These are phyloP conservation scores for Hypena proboscidalis DNA, from an alignment of 2,888 invertebrate genomes.

Conservation along the genomic window DNA sequence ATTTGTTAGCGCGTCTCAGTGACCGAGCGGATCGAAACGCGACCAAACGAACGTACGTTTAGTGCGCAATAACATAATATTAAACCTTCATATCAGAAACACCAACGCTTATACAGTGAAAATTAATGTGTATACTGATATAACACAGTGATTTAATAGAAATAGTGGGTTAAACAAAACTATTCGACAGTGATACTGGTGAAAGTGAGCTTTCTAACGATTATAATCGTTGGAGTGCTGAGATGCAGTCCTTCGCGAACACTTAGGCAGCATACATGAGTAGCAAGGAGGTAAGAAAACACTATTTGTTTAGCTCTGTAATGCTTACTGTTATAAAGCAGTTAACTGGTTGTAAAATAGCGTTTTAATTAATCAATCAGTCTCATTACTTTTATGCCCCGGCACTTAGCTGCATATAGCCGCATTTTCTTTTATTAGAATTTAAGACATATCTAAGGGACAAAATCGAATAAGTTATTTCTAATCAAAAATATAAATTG, in stretches of 20 bases:
- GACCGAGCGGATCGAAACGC: conserved; percentile 37
- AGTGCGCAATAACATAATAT: conserved; percentile 15
- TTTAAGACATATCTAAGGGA: no score
- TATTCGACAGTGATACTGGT: conserved; percentile 59
- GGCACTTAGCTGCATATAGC: no score
- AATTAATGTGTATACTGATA: conserved; percentile 41
- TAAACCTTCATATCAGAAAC: conserved; percentile 22
- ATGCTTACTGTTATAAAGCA: no score
- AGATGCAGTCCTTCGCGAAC: conserved; percentile 76
- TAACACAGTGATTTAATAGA: conserved; percentile 29
- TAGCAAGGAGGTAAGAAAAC: conserved; percentile 67
- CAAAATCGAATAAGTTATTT: no score
- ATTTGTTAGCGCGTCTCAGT: conserved; percentile 44
- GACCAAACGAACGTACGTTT: conserved; percentile 25
- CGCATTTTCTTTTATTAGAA: no score
- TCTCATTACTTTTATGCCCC: no score
- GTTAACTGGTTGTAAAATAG: no score
- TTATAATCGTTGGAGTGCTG: conserved; percentile 50
- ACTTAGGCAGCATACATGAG: conserved; percentile 73
- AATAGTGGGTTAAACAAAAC: conserved; percentile 17
- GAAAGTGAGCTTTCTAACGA: conserved; percentile 72
- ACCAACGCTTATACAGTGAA: conserved; percentile 22
- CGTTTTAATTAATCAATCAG: no score
- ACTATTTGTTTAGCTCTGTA: background rate
- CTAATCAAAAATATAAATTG: no score